Percentiles rank a stretch among this genome's conserved stretches.
Evolutionary conservation across 1,140 invertebrate genomes (phyloP).

Genomic region (Orussus abietinus): DNA sequence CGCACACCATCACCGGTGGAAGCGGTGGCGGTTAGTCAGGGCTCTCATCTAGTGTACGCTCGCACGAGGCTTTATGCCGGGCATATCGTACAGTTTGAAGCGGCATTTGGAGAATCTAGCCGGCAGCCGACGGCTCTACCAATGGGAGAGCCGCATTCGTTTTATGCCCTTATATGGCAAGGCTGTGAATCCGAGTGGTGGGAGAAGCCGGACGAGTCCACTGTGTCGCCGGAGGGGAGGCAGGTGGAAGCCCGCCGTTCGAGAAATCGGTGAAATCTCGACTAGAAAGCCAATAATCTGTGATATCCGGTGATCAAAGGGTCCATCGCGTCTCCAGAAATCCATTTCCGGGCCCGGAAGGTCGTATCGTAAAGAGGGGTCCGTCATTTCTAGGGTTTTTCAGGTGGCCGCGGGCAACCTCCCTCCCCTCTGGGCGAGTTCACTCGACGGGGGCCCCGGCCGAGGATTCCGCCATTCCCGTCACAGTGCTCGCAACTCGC

Average conservation of each 20-base stretch:
- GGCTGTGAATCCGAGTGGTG: conserved; percentile 48
- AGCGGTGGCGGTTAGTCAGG: conserved; percentile 40
- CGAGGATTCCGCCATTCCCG: conserved; percentile 38
- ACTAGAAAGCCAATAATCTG: too few species aligned
- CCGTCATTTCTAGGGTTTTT: too few species aligned
- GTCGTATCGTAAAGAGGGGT: too few species aligned
- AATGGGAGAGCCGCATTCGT: conserved; percentile 61
- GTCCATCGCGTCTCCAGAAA: too few species aligned
- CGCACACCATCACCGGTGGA: conserved; percentile 9
- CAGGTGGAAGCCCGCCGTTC: too few species aligned
- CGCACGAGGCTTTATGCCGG: conserved; percentile 28
- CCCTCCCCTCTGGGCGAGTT: conserved; percentile 39
- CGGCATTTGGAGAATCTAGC: conserved; percentile 55
- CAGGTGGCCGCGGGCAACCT: too few species aligned
- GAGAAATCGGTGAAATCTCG: too few species aligned
- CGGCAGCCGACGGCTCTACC: conserved; percentile 53
- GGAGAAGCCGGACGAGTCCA: conserved; percentile 49
- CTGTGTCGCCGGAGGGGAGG: conserved; percentile 29
- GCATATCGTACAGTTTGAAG: conserved; percentile 50
- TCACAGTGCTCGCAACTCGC: conserved; percentile 44
- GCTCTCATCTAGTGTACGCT: conserved; percentile 28
- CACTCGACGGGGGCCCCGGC: conserved; percentile 37
- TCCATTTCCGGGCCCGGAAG: too few species aligned
- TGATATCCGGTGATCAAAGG: too few species aligned
- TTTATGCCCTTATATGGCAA: conserved; percentile 78